Evolutionary conservation across 1,140 invertebrate species (phyloP).

Genomic region (Pseudomyrmex gracilis): DNA sequence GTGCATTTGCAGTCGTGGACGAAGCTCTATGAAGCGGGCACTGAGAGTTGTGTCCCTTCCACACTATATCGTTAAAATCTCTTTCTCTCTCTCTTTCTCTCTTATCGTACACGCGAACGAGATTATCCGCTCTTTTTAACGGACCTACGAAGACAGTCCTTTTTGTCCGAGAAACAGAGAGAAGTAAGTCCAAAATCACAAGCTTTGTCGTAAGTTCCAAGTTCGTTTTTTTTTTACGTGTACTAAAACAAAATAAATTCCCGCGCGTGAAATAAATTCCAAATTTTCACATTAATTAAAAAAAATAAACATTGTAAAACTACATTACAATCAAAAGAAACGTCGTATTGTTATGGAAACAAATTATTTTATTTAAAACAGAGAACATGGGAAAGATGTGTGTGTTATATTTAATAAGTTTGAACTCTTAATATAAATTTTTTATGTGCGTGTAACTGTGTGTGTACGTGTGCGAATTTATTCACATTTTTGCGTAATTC

Average conservation of each 20-base stretch:
- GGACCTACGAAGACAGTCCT: conserved; percentile 6
- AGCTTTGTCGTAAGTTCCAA: not conserved
- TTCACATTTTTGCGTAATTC: conserved; percentile 19
- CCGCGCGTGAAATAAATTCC: not conserved
- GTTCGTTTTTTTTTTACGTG: not conserved
- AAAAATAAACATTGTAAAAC: conserved; percentile 20
- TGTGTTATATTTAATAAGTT: conserved; percentile 29
- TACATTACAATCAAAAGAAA: conserved; percentile 33
- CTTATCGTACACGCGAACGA: conserved; percentile 1
- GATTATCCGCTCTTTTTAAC: conserved; percentile 26
- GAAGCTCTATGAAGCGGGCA: conserved; percentile 85
- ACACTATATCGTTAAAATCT: conserved; percentile 83
- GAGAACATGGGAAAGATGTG: conserved; percentile 1
- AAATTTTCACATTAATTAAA: conserved; percentile 16
- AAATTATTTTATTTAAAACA: conserved; percentile 50
- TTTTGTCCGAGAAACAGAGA: conserved; percentile 19
- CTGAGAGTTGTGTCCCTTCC: conserved; percentile 80
- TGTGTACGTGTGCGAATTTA: not conserved
- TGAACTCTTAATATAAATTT: not conserved
- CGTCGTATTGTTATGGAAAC: conserved; percentile 9
- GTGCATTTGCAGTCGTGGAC: conserved; percentile 56
- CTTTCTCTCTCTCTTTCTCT: conserved; percentile 69
- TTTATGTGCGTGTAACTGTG: too few relatives aligned
- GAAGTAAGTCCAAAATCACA: conserved; percentile 15
- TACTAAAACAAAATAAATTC: not conserved